Percentiles rank a stretch among this genome's conserved stretches.
Conservation (phyloP, 2,888 invertebrate species). For the Siphlonurus alternatus region DNA sequence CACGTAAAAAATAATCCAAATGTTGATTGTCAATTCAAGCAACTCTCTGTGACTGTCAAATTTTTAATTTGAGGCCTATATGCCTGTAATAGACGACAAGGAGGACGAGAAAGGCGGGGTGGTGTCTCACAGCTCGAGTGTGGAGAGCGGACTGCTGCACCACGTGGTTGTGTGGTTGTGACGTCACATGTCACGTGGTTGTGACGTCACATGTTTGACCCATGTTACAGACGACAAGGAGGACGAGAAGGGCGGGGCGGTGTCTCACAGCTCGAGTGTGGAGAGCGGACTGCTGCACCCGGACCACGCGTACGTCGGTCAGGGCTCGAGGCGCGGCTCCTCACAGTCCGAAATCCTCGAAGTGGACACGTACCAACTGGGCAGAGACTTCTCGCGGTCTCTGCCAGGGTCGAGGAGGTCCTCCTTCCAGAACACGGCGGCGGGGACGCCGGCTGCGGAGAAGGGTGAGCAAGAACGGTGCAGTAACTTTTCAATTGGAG, state of each 20-base stretch:
- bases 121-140: slow-evolving; percentile 12
- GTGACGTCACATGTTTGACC: not conserved
- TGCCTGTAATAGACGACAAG: slow-evolving; percentile 29
- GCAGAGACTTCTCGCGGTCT: slow-evolving; percentile 71
- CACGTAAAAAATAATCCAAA: too few relatives aligned
- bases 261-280: slow-evolving; percentile 15
- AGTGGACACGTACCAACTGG: slow-evolving; percentile 61
- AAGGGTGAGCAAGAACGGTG: not conserved
- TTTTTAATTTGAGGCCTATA: too few relatives aligned
- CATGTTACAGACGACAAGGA: slow-evolving; percentile 24
- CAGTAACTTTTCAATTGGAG: not conserved
- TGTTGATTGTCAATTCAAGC: too few relatives aligned
- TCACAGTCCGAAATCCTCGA: slow-evolving; percentile 77
- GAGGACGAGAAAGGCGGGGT: slow-evolving; percentile 22
- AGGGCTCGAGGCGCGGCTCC: slow-evolving; percentile 64
- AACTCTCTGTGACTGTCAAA: too few relatives aligned
- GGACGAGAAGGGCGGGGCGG: slow-evolving; percentile 20
- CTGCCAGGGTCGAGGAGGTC: slow-evolving; percentile 70
- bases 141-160: slow-evolving; percentile 48
- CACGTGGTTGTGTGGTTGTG: too few relatives aligned
- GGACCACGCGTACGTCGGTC: slow-evolving; percentile 58
- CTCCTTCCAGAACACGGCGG: slow-evolving; percentile 48
- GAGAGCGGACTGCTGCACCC: slow-evolving; percentile 57
- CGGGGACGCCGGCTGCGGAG: slow-evolving; percentile 27
- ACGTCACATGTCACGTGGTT: not conserved